These are phyloP conservation scores for Sebastes hopkinsi DNA, from an alignment of 2,797 vertebrate genomes.

Conservation along the genomic window DNA sequence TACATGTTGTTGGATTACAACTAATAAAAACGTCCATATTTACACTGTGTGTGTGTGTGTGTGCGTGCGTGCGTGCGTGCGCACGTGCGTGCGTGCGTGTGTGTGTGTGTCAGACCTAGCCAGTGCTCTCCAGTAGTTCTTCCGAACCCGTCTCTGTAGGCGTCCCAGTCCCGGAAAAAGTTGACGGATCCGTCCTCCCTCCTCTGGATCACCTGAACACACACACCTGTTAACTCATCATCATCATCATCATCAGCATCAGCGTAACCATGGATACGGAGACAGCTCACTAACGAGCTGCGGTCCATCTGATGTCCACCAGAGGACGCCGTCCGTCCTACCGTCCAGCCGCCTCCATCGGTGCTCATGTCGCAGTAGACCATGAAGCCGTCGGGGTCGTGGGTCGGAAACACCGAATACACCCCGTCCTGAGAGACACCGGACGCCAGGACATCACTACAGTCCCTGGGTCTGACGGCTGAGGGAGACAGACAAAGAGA, in stretches of 20 bases:
- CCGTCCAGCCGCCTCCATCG: slow-evolving; percentile 89
- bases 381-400: slow-evolving; percentile 89
- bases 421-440: slow-evolving; percentile 88
- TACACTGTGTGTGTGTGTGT: slow-evolving; percentile 3
- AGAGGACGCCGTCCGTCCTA: background rate
- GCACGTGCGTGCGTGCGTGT: too few species aligned
- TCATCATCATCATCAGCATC: background rate
- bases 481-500: background rate
- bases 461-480: slow-evolving; percentile 90
- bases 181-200: slow-evolving; percentile 92
- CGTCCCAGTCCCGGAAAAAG: slow-evolving; percentile 93
- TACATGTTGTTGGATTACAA: too few species aligned
- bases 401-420: slow-evolving; percentile 92
- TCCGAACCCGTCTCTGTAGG: slow-evolving; percentile 92
- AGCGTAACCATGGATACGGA: background rate
- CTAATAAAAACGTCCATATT: too few species aligned
- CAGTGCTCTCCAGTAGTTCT: slow-evolving; percentile 93
- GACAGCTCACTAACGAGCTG: background rate
- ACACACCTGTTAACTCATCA: too few species aligned
- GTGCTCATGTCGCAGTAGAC: slow-evolving; percentile 96
- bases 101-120: slow-evolving; percentile 82
- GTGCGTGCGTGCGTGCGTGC: background rate
- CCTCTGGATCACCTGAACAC: slow-evolving; percentile 87
- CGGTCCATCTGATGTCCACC: slow-evolving; percentile 5
- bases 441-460: slow-evolving; percentile 86